These are phyloP conservation scores for Fissipunctia ypsillon DNA, from an alignment of 2,888 invertebrate genomes.

Conservation along the genomic window DNA sequence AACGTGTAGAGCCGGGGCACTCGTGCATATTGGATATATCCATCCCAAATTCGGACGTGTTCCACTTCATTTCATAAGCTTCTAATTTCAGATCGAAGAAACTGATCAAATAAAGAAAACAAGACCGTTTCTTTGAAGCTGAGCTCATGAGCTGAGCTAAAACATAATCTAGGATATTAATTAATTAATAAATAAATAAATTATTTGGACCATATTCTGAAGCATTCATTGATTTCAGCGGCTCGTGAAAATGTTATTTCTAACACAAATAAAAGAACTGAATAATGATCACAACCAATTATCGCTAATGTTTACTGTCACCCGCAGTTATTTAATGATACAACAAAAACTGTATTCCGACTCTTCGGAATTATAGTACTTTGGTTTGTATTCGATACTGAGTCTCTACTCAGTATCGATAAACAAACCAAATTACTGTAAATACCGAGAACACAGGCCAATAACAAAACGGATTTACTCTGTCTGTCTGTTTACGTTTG, in stretches of 20 bases:
- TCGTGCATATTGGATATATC: neutral
- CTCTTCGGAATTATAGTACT: too few relatives aligned
- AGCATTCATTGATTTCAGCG: slow-evolving; percentile 12
- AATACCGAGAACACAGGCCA: slow-evolving; percentile 12
- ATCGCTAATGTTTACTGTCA: slow-evolving; percentile 26
- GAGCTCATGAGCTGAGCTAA: too few relatives aligned
- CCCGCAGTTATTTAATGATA: slow-evolving; percentile 1
- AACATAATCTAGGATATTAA: neutral
- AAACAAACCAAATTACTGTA: slow-evolving; percentile 34
- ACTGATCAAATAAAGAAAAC: slow-evolving; percentile 4
- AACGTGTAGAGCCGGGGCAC: neutral
- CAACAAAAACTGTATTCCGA: slow-evolving; percentile 3
- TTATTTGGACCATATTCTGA: neutral
- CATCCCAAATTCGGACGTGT: slow-evolving; percentile 2
- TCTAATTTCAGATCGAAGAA: neutral
- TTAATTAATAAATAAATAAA: too few relatives aligned
- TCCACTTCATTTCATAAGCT: slow-evolving; percentile 15
- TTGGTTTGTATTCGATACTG: too few relatives aligned
- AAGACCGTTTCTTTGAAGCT: neutral
- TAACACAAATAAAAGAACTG: slow-evolving; percentile 17
- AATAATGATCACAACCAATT: slow-evolving; percentile 21
- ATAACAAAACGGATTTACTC: slow-evolving; percentile 36
- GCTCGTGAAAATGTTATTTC: slow-evolving; percentile 26
- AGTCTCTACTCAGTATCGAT: slow-evolving; percentile 23
- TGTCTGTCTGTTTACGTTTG: slow-evolving; percentile 26